Percentiles rank a stretch among this genome's conserved stretches.
phyloP scores from a whole-genome alignment of 1,140 invertebrate genomes.

The Cydia fagiglandana region DNA sequence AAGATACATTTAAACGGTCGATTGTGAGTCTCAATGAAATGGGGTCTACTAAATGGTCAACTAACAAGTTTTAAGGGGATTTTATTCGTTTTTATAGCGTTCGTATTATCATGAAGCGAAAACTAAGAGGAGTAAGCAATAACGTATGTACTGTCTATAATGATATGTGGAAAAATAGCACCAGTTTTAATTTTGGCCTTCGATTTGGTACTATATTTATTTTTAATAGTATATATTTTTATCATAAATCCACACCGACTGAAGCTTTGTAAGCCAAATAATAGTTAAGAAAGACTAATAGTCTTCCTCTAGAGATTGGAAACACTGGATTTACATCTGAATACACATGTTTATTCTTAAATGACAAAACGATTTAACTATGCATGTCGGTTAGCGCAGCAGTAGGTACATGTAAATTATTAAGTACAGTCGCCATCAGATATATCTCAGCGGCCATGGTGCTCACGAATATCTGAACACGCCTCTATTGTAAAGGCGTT shows the following conservation, averaged over 20 bases:
- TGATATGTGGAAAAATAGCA: neutral
- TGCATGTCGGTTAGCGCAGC: too few species aligned
- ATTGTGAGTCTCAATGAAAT: too few species aligned
- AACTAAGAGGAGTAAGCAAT: neutral
- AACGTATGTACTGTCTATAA: neutral
- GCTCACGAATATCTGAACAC: too few species aligned
- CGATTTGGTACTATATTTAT: neutral
- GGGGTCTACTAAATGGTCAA: too few species aligned
- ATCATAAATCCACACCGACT: neutral
- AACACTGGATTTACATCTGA: too few species aligned
- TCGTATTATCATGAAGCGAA: neutral
- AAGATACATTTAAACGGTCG: neutral
- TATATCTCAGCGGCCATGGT: too few species aligned
- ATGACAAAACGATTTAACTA: too few species aligned
- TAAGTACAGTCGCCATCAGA: too few species aligned
- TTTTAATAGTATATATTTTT: neutral
- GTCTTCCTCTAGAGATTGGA: neutral
- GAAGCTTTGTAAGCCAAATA: neutral
- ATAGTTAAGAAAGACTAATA: neutral
- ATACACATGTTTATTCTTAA: too few species aligned
- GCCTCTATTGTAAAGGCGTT: too few species aligned
- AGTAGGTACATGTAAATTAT: too few species aligned
- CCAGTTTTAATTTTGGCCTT: neutral
- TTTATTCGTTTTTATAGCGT: neutral
- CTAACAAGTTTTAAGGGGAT: neutral